These are phyloP conservation scores for Lasioglossum villosulum DNA, from an alignment of 2,888 invertebrate genomes.

Conservation along the genomic window DNA sequence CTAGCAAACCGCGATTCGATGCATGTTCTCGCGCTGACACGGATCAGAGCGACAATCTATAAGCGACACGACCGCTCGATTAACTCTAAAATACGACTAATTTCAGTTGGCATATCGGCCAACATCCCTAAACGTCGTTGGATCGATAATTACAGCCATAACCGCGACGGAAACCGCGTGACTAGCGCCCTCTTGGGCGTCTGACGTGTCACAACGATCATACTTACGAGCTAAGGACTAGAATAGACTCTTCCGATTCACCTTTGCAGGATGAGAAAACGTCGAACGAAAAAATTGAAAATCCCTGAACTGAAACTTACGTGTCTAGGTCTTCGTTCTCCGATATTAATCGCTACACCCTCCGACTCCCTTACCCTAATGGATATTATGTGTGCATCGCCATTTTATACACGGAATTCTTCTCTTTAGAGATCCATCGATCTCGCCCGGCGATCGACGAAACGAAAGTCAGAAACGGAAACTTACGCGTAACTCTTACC, in stretches of 20 bases:
- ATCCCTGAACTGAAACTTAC: constrained; percentile 76
- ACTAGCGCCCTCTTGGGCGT: constrained; percentile 44
- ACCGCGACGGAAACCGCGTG: constrained; percentile 33
- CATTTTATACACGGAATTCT: neutral
- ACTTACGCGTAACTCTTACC: neutral
- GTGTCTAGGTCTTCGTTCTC: constrained; percentile 39
- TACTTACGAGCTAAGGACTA: constrained; percentile 81
- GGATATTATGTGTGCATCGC: constrained; percentile 5
- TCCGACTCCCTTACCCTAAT: neutral
- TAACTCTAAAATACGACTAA: constrained; percentile 25
- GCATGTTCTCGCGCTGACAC: constrained; percentile 38
- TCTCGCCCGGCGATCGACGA: neutral
- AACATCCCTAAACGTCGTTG: constrained; percentile 32
- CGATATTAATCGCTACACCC: neutral
- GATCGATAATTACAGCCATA: constrained; percentile 7
- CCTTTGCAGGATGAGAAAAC: constrained; percentile 72
- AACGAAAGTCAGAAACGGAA: neutral
- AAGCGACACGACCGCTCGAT: constrained; percentile 19
- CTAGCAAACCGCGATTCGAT: constrained; percentile 30
- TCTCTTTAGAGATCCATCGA: neutral
- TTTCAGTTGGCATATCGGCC: constrained; percentile 30
- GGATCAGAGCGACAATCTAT: constrained; percentile 63
- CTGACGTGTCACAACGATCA: constrained; percentile 45
- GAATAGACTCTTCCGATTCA: constrained; percentile 79
- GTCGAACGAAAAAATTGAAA: constrained; percentile 69